A percentile compares a stretch with the other conserved stretches of the same genome.
Evolutionary conservation across 2,113 vertebrate species (phyloP).

Genomic region (Jaculus jaculus): DNA sequence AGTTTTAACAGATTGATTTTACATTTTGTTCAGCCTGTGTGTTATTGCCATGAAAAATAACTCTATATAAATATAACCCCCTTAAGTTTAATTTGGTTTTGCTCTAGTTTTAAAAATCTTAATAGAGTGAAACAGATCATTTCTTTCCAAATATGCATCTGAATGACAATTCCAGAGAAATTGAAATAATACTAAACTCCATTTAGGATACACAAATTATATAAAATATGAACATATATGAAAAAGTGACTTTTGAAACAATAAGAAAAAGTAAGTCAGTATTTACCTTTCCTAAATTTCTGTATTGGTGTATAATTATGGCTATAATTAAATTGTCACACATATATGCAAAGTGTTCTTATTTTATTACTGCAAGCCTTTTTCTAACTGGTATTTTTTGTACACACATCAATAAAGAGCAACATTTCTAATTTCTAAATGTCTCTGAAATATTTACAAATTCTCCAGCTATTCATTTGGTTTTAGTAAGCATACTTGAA

Average conservation of each 20-base stretch:
- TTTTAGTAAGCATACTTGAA: neutral
- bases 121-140: neutral
- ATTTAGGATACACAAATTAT: neutral
- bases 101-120: constrained; percentile 22
- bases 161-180: neutral
- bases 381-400: neutral
- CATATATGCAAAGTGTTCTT: neutral
- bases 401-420: neutral
- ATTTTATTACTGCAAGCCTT: neutral
- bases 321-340: neutral
- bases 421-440: neutral
- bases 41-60: neutral
- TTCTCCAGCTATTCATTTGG: neutral
- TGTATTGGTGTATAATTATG: neutral
- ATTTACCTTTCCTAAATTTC: neutral
- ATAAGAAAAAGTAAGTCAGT: neutral
- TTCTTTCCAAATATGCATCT: neutral
- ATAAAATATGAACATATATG: neutral
- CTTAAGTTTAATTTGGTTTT: neutral
- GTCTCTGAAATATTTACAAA: neutral
- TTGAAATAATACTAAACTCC: neutral
- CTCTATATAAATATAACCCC: neutral
- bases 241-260: neutral
- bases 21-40: neutral
- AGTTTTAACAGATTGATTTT: neutral